These are phyloP conservation scores for Eristalis intricaria DNA, from an alignment of 2,888 invertebrate genomes.

Conservation along the genomic window DNA sequence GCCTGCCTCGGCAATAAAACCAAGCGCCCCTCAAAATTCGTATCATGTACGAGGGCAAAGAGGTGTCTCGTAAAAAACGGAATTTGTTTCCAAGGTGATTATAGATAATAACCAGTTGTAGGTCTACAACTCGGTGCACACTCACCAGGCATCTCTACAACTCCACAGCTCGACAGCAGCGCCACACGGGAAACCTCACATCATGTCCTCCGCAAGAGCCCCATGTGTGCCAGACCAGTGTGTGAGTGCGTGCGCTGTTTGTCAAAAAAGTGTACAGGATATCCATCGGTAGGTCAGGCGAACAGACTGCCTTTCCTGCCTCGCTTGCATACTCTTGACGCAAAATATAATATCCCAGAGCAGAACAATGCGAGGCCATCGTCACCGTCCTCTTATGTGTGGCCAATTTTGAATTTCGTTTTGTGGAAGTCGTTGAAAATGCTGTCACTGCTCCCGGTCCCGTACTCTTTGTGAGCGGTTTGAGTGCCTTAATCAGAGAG, in stretches of 20 bases:
- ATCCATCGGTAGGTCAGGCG: not conserved
- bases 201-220: conserved; percentile 26
- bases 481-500: conserved; percentile 6
- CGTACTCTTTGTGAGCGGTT: conserved; percentile 22
- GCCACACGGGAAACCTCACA: no score
- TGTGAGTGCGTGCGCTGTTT: conserved; percentile 7
- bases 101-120: conserved; percentile 68
- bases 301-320: not conserved
- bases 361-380: conserved; percentile 45
- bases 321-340: conserved; percentile 25
- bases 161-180: no score
- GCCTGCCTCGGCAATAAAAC: conserved; percentile 55
- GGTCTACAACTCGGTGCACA: conserved; percentile 14
- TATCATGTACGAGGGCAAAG: conserved; percentile 53
- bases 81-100: conserved; percentile 71
- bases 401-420: conserved; percentile 63
- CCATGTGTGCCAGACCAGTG: conserved; percentile 4
- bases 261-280: conserved; percentile 39
- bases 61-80: conserved; percentile 65
- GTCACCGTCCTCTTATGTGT: conserved; percentile 58
- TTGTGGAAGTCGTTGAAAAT: conserved; percentile 5
- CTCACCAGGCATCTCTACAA: not conserved
- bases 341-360: conserved; percentile 42
- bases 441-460: not conserved
- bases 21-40: conserved; percentile 65